A percentile compares a stretch with the other conserved stretches of the same genome.
phyloP scores from a whole-genome alignment of 1,140 invertebrate species.

The Tetramorium simillimum region DNA sequence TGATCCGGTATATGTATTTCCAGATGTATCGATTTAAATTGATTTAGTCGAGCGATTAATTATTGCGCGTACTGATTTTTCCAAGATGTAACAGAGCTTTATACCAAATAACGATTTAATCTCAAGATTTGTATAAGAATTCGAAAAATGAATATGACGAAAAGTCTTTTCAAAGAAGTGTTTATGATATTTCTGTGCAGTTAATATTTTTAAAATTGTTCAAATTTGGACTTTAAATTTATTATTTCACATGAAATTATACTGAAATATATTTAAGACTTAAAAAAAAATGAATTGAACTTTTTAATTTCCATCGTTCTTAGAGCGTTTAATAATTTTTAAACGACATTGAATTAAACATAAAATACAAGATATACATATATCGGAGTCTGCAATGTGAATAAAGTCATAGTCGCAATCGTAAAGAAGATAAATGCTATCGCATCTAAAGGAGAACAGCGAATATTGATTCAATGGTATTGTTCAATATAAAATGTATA shows the following conservation, averaged over 20 bases:
- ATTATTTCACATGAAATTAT: background rate
- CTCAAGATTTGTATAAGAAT: too few relatives aligned
- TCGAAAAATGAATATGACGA: background rate
- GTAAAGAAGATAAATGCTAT: background rate
- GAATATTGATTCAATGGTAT: constrained; percentile 59
- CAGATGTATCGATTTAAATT: background rate
- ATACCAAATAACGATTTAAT: background rate
- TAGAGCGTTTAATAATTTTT: background rate
- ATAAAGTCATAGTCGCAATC: background rate
- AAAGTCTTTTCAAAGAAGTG: background rate
- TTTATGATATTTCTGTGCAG: background rate
- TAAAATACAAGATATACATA: background rate
- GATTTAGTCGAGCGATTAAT: background rate
- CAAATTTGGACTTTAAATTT: background rate
- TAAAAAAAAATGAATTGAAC: background rate
- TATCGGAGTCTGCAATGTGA: background rate
- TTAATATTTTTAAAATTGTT: background rate
- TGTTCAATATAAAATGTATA: constrained; percentile 31
- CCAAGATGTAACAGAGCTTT: background rate
- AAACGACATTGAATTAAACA: background rate
- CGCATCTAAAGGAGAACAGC: background rate
- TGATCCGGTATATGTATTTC: background rate
- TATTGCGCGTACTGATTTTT: background rate
- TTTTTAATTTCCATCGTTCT: background rate
- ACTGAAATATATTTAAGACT: background rate